Evolutionary conservation across 2,888 invertebrate genomes (phyloP).

Genomic region (Lasioglossum leucozonium): DNA sequence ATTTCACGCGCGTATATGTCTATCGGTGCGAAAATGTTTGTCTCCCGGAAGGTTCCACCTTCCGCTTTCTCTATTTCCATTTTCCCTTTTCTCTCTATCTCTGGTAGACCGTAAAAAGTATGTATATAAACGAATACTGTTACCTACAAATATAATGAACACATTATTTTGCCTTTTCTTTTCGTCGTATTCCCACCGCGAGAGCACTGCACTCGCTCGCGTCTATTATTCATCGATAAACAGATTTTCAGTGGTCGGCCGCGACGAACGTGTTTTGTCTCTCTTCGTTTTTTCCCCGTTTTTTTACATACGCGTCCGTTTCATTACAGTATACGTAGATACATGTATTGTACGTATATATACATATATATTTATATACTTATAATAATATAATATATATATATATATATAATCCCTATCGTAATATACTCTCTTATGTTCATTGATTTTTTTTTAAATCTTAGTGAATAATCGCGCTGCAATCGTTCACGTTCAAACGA

Average conservation of each 20-base stretch:
- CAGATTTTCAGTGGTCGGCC: conserved; percentile 39
- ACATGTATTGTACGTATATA: conserved; percentile 36
- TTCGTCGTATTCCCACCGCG: conserved; percentile 17
- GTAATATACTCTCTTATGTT: conserved; percentile 4
- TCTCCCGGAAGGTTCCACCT: conserved; percentile 15
- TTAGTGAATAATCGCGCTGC: conserved; percentile 22
- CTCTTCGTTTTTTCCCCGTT: too few species aligned
- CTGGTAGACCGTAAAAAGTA: conserved; percentile 66
- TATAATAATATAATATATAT: conserved; percentile 1
- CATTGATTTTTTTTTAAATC: conserved; percentile 22
- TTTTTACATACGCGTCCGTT: conserved; percentile 13
- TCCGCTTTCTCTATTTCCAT: background rate
- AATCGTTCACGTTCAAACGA: conserved; percentile 18
- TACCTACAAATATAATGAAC: conserved; percentile 82
- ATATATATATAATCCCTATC: background rate
- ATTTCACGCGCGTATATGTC: background rate
- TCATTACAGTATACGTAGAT: conserved; percentile 27
- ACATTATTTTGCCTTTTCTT: conserved; percentile 76
- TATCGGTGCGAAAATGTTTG: conserved; percentile 20
- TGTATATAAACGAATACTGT: conserved; percentile 81
- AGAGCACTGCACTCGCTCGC: conserved; percentile 40
- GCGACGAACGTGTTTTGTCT: conserved; percentile 42
- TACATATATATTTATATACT: background rate
- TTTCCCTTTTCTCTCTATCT: conserved; percentile 28
- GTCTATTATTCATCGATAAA: conserved; percentile 22